Evolutionary conservation across 2,888 invertebrate species (phyloP).

Genomic region (Isotomurus palustris): DNA sequence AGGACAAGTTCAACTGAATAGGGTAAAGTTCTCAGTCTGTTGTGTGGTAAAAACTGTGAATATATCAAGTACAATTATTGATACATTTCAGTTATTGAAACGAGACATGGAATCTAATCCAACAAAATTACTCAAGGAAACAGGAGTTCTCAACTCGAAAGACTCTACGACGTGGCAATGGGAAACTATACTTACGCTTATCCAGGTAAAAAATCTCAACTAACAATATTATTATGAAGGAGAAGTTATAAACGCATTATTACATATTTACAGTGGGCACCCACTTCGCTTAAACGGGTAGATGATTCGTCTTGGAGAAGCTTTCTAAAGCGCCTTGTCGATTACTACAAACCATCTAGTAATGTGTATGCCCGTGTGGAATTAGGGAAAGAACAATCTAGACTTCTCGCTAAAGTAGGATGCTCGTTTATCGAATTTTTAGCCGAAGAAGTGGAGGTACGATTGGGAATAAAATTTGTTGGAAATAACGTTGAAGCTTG

Average conservation of each 20-base stretch:
- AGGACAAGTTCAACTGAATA: slow-evolving; percentile 40
- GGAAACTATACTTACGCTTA: slow-evolving; percentile 77
- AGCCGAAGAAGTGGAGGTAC: slow-evolving; percentile 62
- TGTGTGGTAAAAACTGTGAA: neutral
- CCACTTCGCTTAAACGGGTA: slow-evolving; percentile 57
- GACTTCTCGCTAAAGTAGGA: slow-evolving; percentile 51
- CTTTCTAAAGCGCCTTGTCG: slow-evolving; percentile 71
- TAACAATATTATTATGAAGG: neutral
- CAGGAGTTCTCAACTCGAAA: slow-evolving; percentile 71
- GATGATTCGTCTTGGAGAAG: slow-evolving; percentile 63
- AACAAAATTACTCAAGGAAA: slow-evolving; percentile 63
- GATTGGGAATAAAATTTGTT: slow-evolving; percentile 5
- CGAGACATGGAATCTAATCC: slow-evolving; percentile 59
- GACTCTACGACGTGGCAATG: slow-evolving; percentile 87
- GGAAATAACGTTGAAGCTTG: neutral
- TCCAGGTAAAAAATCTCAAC: slow-evolving; percentile 59
- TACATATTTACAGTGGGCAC: slow-evolving; percentile 51
- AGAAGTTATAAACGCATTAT: slow-evolving; percentile 12
- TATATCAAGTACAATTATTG: no score
- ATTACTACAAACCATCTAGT: slow-evolving; percentile 80
- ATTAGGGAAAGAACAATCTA: slow-evolving; percentile 55
- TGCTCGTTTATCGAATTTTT: slow-evolving; percentile 70
- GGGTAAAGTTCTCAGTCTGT: slow-evolving; percentile 22
- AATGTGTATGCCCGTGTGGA: slow-evolving; percentile 84
- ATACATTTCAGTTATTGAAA: slow-evolving; percentile 47